phyloP scores from a whole-genome alignment of 2,113 vertebrate species.

The Desmodus rotundus region DNA sequence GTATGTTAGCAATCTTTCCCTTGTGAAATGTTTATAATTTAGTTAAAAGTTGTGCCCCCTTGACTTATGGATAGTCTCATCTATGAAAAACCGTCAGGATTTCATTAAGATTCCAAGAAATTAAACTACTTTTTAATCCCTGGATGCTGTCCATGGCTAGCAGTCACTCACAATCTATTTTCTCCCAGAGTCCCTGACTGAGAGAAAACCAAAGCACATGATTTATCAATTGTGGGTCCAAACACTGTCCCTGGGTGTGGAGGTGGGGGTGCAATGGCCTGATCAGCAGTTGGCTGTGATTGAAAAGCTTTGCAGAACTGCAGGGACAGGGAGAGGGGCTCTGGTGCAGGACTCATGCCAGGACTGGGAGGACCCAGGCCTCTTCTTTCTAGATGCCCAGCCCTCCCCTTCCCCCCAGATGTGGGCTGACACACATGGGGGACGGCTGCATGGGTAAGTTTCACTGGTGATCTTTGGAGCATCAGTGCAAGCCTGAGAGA shows the following conservation, averaged over 20 bases:
- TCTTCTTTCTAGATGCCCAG: neutral
- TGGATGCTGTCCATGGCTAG: neutral
- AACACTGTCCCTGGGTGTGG: too few species aligned
- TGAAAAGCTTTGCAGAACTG: neutral
- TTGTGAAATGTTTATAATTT: neutral
- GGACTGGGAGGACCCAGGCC: too few species aligned
- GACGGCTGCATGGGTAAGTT: neutral
- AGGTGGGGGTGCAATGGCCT: neutral
- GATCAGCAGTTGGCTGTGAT: neutral
- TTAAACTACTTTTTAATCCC: neutral
- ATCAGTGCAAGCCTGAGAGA: neutral
- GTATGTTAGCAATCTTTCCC: too few species aligned
- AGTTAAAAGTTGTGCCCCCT: neutral
- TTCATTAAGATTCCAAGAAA: neutral
- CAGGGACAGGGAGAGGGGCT: too few species aligned
- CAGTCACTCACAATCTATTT: neutral
- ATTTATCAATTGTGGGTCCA: neutral
- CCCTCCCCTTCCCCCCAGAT: neutral
- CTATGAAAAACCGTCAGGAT: neutral
- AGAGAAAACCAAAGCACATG: neutral
- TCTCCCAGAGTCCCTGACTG: neutral
- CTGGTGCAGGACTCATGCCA: neutral
- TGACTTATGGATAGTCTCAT: neutral
- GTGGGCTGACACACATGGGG: neutral
- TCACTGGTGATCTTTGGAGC: neutral